Base-by-base conservation (phyloP, 1,140 invertebrate genomes). In the Aphis gossypii region DNA sequence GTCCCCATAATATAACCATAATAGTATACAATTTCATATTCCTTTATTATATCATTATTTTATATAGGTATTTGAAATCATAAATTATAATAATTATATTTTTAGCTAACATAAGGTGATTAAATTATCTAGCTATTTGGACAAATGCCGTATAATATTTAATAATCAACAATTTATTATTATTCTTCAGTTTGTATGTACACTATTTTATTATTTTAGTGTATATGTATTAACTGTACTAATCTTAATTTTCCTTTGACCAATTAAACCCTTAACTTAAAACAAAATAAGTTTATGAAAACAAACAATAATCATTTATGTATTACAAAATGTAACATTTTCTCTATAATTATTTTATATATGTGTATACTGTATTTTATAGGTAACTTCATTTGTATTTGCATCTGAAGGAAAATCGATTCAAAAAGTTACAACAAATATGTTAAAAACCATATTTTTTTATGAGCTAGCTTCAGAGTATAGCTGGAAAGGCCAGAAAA, bases 381-480 rank as follows among this genome's bases (percentile, higher is more conserved):
- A 46, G 83, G 41, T 51, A 48, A 38, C 86, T 30, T 46, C 25
- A 38, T 48, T 88, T 46, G 0, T 88, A 51, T 88, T 88, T 48
- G 86, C 86, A 2, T 46, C 86, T 30, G 86, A 88, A 23, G 46
- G 86, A 46, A 51, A 88, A 88, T 88, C 46, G 9, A 51, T 51
- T n/a, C 2, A n/a, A 88, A 88, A 88, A 88, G 23, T 88, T 9
- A 88, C 46, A 30, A 48, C 2, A 0, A 88, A 35, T 35, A 25
- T 51, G 41, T 7, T 88, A n/a, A 88, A 88, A 88, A 87, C 46
- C 4, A 88, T 88, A 88, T 88, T 88, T 88, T 88, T 46, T 46
- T n/a, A 46, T 35, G 86, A 88, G 18, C 48, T 88, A 20, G 30
- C 86, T 51, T 48, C 44, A 88, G 7, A 51, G 8, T 88, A 51